Conservation (phyloP, 1,140 invertebrate genomes). For the Caerostris darwini region DNA sequence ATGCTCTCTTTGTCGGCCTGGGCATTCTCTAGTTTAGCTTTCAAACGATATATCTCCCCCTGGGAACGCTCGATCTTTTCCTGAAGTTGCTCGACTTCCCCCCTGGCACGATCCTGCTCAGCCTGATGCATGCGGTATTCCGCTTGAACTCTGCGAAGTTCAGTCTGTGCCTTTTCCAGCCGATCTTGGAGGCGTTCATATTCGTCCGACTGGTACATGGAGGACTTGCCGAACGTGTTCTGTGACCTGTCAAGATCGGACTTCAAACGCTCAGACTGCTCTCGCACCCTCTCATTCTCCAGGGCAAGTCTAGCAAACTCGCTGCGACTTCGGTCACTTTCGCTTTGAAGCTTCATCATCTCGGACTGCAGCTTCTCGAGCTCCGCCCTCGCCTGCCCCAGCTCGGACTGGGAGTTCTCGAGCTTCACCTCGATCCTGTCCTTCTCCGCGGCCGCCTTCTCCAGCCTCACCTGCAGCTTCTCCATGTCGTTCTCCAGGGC, state of each 20-base stretch:
- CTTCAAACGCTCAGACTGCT: constrained; percentile 79
- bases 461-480: constrained; percentile 92
- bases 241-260: constrained; percentile 68
- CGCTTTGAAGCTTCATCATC: constrained; percentile 74
- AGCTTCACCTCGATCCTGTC: constrained; percentile 94
- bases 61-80: constrained; percentile 96
- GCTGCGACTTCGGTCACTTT: constrained; percentile 78
- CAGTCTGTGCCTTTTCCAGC: constrained; percentile 91
- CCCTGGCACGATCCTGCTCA: constrained; percentile 92
- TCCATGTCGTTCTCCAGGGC: constrained; percentile 94
- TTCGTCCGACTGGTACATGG: constrained; percentile 71
- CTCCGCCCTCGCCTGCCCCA: constrained; percentile 96
- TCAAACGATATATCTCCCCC: constrained; percentile 95
- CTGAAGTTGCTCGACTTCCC: constrained; percentile 91
- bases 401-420: constrained; percentile 94
- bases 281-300: constrained; percentile 90
- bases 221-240: constrained; percentile 43
- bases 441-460: constrained; percentile 93
- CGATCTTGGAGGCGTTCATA: constrained; percentile 86
- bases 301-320: constrained; percentile 89
- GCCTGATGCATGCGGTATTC: constrained; percentile 87
- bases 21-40: constrained; percentile 95
- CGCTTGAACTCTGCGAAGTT: constrained; percentile 91
- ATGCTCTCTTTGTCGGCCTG: constrained; percentile 95
- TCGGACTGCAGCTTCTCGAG: constrained; percentile 94